Base-by-base conservation (phyloP, 2,113 vertebrate genomes). In the Paraplagusia blochii region DNA sequence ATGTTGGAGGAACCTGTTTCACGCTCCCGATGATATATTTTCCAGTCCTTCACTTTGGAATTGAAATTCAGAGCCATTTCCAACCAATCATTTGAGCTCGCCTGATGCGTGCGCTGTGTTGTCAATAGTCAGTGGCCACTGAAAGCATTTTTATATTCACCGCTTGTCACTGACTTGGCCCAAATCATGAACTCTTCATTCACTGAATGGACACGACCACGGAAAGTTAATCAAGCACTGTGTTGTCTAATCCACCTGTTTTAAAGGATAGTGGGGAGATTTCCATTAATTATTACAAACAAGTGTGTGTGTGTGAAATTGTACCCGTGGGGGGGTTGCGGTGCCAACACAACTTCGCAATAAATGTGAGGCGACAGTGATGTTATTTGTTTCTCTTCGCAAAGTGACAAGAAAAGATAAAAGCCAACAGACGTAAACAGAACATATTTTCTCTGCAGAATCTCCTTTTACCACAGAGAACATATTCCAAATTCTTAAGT, bases 61-160 rank as follows among this genome's bases (percentile, higher is more conserved):
- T 70, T 55, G n/a, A 43, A 50, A 58, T 66, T 62, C 42, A 43
- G 10, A 51, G 40, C n/a, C 50, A 55, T 45, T 74, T 46, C 68
- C 61, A 29, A 34, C 38, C 13, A 7, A 65, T 72, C 52, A 38
- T 51, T 53, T 69, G 29, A 45, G 60, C 54, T 43, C 34, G 29
- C 51, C 64, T 40, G 44, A 15, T 59, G 36, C n/a, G 33, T 54
- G 49, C 45, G 13, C 13, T 29, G 49, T 11, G 34, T 55, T 15
- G 16, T 54, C 55, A 72, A 36, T 54, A 36, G 35, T 44, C 36
- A 14, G 18, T 17, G 22, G 53, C 43, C 36, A 49, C 8, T 17
- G 44, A 13, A n/a, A 36, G 38, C 2, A 17, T 29, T 14, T 59
- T 66, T 11, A 52, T 47, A 63, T 65, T 53, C 22, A 16, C 5